These are phyloP conservation scores for Tribolium castaneum DNA, from an alignment of 1,140 invertebrate genomes.

Conservation along the genomic window DNA sequence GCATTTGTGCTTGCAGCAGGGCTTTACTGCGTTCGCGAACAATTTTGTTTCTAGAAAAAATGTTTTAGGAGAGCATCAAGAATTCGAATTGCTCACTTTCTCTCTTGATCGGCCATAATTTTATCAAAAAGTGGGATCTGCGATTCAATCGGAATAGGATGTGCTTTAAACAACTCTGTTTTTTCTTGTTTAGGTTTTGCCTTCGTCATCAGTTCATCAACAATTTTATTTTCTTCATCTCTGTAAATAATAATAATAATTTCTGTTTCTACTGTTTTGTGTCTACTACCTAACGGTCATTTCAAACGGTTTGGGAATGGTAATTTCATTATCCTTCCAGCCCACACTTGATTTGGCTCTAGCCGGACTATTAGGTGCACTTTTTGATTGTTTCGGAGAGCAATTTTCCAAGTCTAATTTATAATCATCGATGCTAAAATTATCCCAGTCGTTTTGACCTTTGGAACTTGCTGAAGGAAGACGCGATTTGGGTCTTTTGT, in stretches of 20 bases:
- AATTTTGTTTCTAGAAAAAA: slow-evolving; percentile 65
- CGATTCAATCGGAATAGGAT: slow-evolving; percentile 76
- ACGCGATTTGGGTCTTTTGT: slow-evolving; percentile 28
- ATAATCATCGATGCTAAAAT: slow-evolving; percentile 56
- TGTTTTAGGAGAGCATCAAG: too few relatives aligned
- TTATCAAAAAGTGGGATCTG: slow-evolving; percentile 77
- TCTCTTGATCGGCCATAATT: slow-evolving; percentile 75
- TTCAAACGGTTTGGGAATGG: slow-evolving; percentile 74
- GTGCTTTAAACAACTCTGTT: slow-evolving; percentile 66
- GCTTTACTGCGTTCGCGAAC: slow-evolving; percentile 69
- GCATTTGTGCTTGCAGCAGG: slow-evolving; percentile 70
- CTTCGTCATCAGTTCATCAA: slow-evolving; percentile 66
- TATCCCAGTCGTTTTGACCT: slow-evolving; percentile 57
- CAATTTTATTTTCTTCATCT: slow-evolving; percentile 72
- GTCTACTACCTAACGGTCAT: slow-evolving; percentile 74
- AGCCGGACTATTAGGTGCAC: slow-evolving; percentile 69
- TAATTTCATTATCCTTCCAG: slow-evolving; percentile 65
- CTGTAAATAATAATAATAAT: slow-evolving; percentile 63
- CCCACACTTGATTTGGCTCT: slow-evolving; percentile 59
- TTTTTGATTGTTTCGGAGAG: slow-evolving; percentile 56
- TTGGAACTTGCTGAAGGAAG: slow-evolving; percentile 40
- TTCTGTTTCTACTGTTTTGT: neutral
- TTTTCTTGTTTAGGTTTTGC: slow-evolving; percentile 66
- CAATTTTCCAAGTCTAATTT: slow-evolving; percentile 50
- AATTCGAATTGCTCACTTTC: slow-evolving; percentile 66